phyloP scores from a whole-genome alignment of 1,140 invertebrate genomes.

The Drosophila arizonae region DNA sequence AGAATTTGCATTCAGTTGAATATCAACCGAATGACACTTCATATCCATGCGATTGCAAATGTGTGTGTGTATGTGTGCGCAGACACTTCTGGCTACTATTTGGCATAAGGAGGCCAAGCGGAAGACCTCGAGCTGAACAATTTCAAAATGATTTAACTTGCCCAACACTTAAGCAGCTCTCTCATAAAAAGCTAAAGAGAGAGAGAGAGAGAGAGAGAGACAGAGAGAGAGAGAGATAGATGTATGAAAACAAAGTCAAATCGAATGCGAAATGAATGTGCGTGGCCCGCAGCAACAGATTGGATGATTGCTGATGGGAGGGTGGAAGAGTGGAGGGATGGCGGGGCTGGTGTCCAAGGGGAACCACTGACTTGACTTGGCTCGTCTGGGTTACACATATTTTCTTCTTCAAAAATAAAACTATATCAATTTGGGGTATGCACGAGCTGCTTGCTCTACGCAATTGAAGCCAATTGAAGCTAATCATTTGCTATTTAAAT shows the following conservation, averaged over 20 bases:
- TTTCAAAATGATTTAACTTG: conserved; percentile 70
- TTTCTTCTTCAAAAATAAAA: conserved; percentile 11
- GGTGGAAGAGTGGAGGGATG: background rate
- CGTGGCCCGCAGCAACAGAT: conserved; percentile 30
- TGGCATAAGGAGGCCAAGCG: conserved; percentile 8
- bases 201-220: too few species aligned
- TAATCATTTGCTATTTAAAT: conserved; percentile 78
- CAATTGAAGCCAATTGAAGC: conserved; percentile 79
- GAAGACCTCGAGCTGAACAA: conserved; percentile 10
- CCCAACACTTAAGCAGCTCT: conserved; percentile 55
- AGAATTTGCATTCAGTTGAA: conserved; percentile 22
- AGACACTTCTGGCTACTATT: background rate
- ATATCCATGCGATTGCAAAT: conserved; percentile 35
- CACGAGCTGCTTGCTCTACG: conserved; percentile 34
- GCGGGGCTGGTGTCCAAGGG: background rate
- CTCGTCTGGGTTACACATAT: background rate
- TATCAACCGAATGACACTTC: conserved; percentile 10
- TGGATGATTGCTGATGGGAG: background rate
- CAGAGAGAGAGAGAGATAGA: too few species aligned
- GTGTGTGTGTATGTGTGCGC: background rate
- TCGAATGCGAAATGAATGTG: conserved; percentile 54
- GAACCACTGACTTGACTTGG: background rate
- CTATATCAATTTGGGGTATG: conserved; percentile 56
- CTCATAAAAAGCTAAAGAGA: conserved; percentile 16
- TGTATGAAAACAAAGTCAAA: conserved; percentile 51